A percentile compares a stretch with the other conserved stretches of the same genome.
Conservation (phyloP, 2,113 vertebrate genomes). For the Erinaceus europaeus region DNA sequence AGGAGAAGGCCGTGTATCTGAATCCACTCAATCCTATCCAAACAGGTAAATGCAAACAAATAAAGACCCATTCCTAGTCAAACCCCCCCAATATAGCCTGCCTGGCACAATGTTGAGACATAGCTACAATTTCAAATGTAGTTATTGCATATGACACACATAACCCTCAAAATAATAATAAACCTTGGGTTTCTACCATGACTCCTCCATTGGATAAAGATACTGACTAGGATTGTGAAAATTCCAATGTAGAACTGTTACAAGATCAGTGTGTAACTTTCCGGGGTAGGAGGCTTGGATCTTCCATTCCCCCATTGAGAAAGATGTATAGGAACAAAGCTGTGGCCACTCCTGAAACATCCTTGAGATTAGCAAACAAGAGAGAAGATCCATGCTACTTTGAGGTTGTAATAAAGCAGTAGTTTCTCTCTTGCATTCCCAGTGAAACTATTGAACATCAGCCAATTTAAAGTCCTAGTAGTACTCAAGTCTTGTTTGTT, state of each 20-base stretch:
- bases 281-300: too few species aligned
- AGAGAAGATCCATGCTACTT: constrained; percentile 12
- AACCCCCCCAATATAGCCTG: not conserved
- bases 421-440: not conserved
- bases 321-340: not conserved
- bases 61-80: too few species aligned
- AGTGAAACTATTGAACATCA: constrained; percentile 35
- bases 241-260: not conserved
- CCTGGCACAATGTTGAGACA: not conserved
- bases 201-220: not conserved
- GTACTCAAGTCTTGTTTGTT: too few species aligned
- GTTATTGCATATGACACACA: not conserved
- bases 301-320: not conserved
- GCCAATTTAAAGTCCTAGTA: not conserved
- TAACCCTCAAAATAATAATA: not conserved
- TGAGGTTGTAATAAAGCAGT: not conserved
- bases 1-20: constrained; percentile 59
- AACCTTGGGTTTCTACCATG: not conserved
- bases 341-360: not conserved
- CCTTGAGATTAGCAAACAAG: not conserved
- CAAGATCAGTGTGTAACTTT: not conserved
- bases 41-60: constrained; percentile 79
- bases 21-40: constrained; percentile 65
- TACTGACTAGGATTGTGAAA: not conserved
- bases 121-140: not conserved